Evolutionary conservation across 2,113 vertebrate species (phyloP).

Genomic region (Grantiella picta): DNA sequence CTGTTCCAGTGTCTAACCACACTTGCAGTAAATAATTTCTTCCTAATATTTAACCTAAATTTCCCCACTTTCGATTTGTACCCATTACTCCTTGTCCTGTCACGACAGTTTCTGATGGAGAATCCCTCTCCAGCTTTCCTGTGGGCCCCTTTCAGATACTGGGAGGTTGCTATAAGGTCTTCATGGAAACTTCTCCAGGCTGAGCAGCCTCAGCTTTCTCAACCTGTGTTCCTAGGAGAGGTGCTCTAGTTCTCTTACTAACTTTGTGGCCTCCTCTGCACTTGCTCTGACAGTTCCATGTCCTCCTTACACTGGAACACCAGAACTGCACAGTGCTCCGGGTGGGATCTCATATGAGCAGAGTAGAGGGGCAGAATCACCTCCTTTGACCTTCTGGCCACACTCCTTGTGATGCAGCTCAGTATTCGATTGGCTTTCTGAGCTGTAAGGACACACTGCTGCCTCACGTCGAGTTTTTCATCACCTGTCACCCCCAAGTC

Average conservation of each 20-base stretch:
- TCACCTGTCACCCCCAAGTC: background rate
- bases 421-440: background rate
- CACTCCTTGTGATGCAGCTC: background rate
- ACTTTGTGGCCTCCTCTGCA: background rate
- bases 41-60: background rate
- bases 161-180: background rate
- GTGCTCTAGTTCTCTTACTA: background rate
- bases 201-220: background rate
- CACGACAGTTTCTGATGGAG: background rate
- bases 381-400: background rate
- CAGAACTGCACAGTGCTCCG: background rate
- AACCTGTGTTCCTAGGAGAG: background rate
- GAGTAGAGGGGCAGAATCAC: background rate
- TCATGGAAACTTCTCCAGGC: background rate
- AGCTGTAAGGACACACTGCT: background rate
- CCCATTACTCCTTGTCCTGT: background rate
- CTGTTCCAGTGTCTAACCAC: background rate
- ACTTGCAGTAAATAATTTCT: background rate
- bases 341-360: background rate
- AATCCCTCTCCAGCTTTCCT: background rate
- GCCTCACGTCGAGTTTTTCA: background rate
- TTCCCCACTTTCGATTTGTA: background rate
- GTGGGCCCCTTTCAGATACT: background rate
- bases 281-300: background rate
- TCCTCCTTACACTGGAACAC: background rate